Conservation (phyloP, 2,113 vertebrate species). For the Micronycteris hirsuta region DNA sequence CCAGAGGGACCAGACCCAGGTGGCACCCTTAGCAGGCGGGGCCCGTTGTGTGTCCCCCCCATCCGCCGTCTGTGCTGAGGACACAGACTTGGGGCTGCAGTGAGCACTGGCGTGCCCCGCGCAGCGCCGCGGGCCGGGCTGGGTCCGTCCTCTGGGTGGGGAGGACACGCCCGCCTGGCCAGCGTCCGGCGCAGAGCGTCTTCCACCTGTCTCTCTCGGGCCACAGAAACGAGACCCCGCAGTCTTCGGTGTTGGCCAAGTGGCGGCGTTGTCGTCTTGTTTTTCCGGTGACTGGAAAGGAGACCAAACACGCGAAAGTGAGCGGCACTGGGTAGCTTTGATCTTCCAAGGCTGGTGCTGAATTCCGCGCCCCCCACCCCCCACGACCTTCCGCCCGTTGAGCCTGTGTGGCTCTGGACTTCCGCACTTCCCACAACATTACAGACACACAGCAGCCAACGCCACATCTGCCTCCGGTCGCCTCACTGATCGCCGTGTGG, state of each 20-base stretch:
- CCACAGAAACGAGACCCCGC: background rate
- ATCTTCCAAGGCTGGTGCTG: background rate
- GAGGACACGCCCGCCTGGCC: rapidly evolving
- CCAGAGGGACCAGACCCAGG: rapidly evolving
- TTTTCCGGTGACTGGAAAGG: background rate
- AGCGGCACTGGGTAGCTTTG: background rate
- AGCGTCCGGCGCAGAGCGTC: rapidly evolving
- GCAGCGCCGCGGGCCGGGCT: rapidly evolving
- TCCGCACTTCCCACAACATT: constrained; percentile 38
- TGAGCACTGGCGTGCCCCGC: too few relatives aligned
- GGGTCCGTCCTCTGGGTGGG: background rate
- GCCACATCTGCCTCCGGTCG: constrained; percentile 7
- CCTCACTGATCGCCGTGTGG: background rate
- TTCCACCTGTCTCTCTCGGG: background rate
- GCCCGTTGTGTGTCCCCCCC: rapidly evolving
- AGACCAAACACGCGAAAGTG: background rate
- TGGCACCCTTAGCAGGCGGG: rapidly evolving
- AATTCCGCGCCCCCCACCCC: background rate
- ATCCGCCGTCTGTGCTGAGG: background rate
- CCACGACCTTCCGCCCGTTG: constrained; percentile 15
- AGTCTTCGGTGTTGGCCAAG: constrained; percentile 17
- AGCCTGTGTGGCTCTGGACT: constrained; percentile 17
- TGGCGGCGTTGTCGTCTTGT: rapidly evolving
- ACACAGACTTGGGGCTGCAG: background rate
- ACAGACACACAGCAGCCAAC: constrained; percentile 63